Percentiles rank a stretch among this genome's conserved stretches.
Evolutionary conservation across 2,797 vertebrate genomes (phyloP).

Genomic region (Pteronotus mesoamericanus): DNA sequence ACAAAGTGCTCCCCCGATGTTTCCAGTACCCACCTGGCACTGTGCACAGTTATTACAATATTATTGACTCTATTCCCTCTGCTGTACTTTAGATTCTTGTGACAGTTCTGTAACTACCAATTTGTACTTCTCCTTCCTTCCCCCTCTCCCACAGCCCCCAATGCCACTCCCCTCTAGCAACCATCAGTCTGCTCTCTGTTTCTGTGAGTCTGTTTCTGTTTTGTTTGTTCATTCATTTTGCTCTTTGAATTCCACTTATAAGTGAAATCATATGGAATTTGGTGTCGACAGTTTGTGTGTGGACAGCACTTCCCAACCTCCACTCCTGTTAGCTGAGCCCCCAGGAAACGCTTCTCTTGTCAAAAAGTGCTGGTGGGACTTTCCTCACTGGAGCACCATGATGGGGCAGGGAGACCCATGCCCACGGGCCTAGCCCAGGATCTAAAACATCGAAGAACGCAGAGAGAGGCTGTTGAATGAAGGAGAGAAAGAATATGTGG

Average conservation of each 20-base stretch:
- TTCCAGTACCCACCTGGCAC: not conserved
- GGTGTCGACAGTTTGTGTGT: not conserved
- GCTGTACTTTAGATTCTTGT: not conserved
- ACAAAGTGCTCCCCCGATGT: not conserved
- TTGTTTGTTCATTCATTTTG: not conserved
- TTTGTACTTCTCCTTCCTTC: not conserved
- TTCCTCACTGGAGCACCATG: not conserved
- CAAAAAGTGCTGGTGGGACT: not conserved
- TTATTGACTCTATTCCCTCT: not conserved
- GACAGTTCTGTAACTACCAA: not conserved
- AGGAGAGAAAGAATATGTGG: not conserved
- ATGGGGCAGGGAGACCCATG: not conserved
- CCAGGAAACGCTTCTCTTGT: not conserved
- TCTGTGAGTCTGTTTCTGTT: not conserved
- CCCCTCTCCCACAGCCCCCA: not conserved
- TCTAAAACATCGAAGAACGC: not conserved
- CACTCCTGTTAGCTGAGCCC: not conserved
- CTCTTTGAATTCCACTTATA: not conserved
- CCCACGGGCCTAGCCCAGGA: too few species aligned
- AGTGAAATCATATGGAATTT: not conserved
- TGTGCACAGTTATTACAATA: not conserved
- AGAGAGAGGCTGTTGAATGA: not conserved
- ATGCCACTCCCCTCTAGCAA: not conserved
- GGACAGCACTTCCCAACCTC: not conserved
- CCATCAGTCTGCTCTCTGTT: not conserved